Evolutionary conservation across 2,797 vertebrate genomes (phyloP), one percentile per base, ranked within the genome.

Genomic region (Manis crassicaudata): DNA sequence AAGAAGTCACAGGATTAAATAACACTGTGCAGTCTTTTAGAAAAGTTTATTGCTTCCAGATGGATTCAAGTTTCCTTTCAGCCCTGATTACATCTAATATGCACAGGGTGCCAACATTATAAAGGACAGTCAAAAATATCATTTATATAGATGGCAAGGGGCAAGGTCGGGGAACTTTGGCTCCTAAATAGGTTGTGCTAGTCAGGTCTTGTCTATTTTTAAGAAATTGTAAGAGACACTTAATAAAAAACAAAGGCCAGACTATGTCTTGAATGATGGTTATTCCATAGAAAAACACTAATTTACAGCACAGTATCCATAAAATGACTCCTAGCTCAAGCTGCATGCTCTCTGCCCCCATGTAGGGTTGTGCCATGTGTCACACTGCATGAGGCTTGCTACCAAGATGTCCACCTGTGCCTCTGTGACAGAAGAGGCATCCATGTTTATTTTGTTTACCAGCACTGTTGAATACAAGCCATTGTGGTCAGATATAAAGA

Each of bases 21-120:
- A 99, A 99, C 98, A 99, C 98, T 98, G 99, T 99, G 98, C 99
- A 98, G 98, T 99, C 99, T 99, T 98, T 98, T 98, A 99, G 98
- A 99, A 99, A 99, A 99, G 98, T 99, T 99, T 99, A 99, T 99
- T 99, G 98, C 98, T 99, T 99, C 98, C 98, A 99, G 98, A 99
- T 99, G 99, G 99, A 99, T 98, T 98, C 98, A 98, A 99, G 98
- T 98, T 99, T 99, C 98, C 98, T 98, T 98, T 98, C 98, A 99
- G 98, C 97, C 97, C 97, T 98, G 98, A 98, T 98, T 98, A 98
- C 97, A 98, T 98, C 98, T 98, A 98, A 98, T 97, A 98, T 98
- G 98, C 97, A 97, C 97, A 97, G 98, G 98, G 98, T 98, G 98
- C 98, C 98, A 98, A 97, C 92, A 96, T 98, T 98, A 94, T 97